Conservation (phyloP, 2,797 vertebrate species). For the Molothrus aeneus region DNA sequence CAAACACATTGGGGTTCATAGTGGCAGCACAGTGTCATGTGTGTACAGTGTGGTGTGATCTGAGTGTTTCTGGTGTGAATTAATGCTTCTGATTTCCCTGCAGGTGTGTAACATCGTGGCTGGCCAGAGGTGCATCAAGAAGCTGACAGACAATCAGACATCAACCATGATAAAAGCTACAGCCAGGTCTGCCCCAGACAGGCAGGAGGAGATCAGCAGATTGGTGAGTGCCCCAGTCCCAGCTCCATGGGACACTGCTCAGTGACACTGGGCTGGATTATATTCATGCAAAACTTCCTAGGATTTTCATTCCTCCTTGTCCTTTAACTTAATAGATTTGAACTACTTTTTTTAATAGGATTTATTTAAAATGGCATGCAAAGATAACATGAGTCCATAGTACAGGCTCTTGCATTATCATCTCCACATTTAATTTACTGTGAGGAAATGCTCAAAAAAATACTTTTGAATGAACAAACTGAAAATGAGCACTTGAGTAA, state of each 20-base stretch:
- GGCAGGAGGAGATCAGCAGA: conserved; percentile 97
- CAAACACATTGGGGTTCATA: accelerated
- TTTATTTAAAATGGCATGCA: not conserved
- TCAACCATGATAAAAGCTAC: conserved; percentile 99
- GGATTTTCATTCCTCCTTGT: not conserved
- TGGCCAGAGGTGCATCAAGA: conserved; percentile 97
- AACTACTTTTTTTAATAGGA: not conserved
- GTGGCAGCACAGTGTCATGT: accelerated
- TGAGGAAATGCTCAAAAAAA: not conserved
- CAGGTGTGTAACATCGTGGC: conserved; percentile 99
- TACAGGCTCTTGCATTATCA: not conserved
- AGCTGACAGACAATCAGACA: conserved; percentile 98
- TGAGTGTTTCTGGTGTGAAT: not conserved
- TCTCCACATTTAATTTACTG: not conserved
- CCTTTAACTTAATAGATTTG: not conserved
- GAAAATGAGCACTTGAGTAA: not conserved
- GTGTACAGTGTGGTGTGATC: accelerated
- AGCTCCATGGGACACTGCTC: not conserved
- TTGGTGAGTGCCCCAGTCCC: conserved; percentile 82
- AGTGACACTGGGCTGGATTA: not conserved
- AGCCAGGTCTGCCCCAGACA: conserved; percentile 93
- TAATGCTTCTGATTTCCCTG: not conserved
- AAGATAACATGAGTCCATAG: accelerated
- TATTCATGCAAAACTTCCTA: not conserved
- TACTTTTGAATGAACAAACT: not conserved